phyloP scores from a whole-genome alignment of 2,888 invertebrate genomes.

The Conops quadrifasciatus region DNA sequence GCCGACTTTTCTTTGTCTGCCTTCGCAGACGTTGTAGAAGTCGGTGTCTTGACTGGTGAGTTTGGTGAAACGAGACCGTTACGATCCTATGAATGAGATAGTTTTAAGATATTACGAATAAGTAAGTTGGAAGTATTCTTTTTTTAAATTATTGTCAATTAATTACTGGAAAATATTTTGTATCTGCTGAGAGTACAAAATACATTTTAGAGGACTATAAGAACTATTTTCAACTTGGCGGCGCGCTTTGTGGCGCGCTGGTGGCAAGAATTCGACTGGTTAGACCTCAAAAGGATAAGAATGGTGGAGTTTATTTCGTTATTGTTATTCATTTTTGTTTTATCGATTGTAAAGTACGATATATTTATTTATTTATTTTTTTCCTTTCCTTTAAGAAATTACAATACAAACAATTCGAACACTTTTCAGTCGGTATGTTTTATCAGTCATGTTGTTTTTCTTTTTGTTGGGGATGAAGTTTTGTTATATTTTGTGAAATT shows the following conservation, averaged over 20 bases:
- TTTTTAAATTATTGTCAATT: constrained; percentile 3
- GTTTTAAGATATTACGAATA: background rate
- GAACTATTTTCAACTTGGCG: constrained; percentile 28
- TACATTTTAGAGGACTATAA: constrained; percentile 51
- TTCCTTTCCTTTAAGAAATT: too few species aligned
- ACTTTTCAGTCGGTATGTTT: too few species aligned
- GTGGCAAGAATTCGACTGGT: constrained; percentile 39
- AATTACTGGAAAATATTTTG: constrained; percentile 53
- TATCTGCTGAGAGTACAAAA: constrained; percentile 56
- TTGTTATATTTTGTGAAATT: constrained; percentile 3
- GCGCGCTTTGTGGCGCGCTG: constrained; percentile 38
- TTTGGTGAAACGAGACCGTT: constrained; percentile 74
- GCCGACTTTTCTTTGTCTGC: constrained; percentile 61
- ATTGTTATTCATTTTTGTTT: constrained; percentile 55
- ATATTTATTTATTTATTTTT: constrained; percentile 22
- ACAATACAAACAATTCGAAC: too few species aligned
- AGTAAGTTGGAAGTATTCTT: background rate
- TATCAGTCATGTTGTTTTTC: constrained; percentile 28
- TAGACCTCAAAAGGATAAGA: constrained; percentile 42
- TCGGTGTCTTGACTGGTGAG: constrained; percentile 77
- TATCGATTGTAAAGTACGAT: constrained; percentile 55
- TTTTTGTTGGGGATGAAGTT: background rate
- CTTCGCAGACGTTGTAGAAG: constrained; percentile 60
- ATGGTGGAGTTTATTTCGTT: constrained; percentile 20
- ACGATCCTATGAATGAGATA: constrained; percentile 65